A percentile compares a stretch with the other conserved stretches of the same genome.
phyloP scores from a whole-genome alignment of 2,888 invertebrate species.

The Strigamia crassipes region DNA sequence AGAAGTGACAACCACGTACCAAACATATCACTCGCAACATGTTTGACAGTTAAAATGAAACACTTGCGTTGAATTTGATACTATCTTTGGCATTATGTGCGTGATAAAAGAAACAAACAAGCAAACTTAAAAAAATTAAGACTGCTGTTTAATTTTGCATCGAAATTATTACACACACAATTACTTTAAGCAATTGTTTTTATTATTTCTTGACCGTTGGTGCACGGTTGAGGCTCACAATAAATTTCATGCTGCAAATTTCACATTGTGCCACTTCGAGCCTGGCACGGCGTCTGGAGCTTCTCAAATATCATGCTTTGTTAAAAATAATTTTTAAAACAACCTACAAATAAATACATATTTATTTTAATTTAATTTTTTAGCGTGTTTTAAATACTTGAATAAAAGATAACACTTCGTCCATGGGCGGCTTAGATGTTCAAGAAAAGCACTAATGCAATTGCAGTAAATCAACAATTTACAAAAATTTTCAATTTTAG shows the following conservation, averaged over 20 bases:
- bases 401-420: no score
- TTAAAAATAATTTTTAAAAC: background rate
- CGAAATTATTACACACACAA: background rate
- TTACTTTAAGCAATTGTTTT: background rate
- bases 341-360: background rate
- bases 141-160: background rate
- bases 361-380: no score
- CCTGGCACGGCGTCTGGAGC: background rate
- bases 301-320: background rate
- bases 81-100: no score
- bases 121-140: constrained; percentile 64
- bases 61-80: constrained; percentile 51
- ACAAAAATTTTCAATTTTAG: no score
- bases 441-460: no score
- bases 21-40: background rate
- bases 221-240: background rate
- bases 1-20: background rate
- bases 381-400: no score
- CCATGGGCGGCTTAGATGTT: no score
- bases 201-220: background rate
- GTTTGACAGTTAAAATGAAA: constrained; percentile 51
- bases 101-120: constrained; percentile 64
- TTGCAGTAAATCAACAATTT: no score
- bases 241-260: background rate
- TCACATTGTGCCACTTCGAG: background rate